These are phyloP conservation scores for Pipistrellus pygmaeus DNA, from an alignment of 2,797 vertebrate genomes.

Conservation along the genomic window DNA sequence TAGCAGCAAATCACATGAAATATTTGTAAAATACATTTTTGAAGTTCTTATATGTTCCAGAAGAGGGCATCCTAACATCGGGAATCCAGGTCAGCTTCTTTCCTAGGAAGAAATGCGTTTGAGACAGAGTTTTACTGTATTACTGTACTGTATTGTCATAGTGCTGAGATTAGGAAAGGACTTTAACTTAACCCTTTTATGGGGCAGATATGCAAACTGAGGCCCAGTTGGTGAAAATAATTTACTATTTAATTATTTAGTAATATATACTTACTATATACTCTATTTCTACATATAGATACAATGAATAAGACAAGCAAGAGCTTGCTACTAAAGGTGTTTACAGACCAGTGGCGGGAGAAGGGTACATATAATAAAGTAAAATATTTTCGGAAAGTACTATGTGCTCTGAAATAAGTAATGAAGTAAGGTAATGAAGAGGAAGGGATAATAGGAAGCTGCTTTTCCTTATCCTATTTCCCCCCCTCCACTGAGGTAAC, in stretches of 20 bases:
- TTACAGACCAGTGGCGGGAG: not conserved
- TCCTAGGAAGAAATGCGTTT: slow-evolving; percentile 10
- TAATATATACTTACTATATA: not conserved
- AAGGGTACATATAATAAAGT: not conserved
- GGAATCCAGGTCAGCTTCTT: slow-evolving; percentile 27
- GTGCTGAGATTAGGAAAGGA: slow-evolving; percentile 26
- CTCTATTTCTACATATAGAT: not conserved
- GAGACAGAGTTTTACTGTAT: not conserved
- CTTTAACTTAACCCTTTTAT: not conserved
- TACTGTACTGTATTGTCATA: not conserved
- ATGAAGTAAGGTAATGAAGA: not conserved
- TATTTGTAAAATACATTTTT: slow-evolving; percentile 41
- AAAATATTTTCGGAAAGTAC: not conserved
- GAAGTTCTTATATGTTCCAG: slow-evolving; percentile 69
- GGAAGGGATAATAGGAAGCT: not conserved
- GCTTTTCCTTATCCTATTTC: slow-evolving; percentile 19
- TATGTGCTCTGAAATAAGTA: slow-evolving; percentile 44
- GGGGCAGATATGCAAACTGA: slow-evolving; percentile 10
- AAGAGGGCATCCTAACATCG: slow-evolving; percentile 80
- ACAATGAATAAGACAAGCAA: not conserved
- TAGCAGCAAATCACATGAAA: not conserved
- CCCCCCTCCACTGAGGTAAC: not conserved
- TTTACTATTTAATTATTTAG: not conserved
- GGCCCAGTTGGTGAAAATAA: not conserved
- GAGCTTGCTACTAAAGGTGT: slow-evolving; percentile 10